Conservation (phyloP, 2,113 vertebrate species). For the Plestiodon gilberti region DNA sequence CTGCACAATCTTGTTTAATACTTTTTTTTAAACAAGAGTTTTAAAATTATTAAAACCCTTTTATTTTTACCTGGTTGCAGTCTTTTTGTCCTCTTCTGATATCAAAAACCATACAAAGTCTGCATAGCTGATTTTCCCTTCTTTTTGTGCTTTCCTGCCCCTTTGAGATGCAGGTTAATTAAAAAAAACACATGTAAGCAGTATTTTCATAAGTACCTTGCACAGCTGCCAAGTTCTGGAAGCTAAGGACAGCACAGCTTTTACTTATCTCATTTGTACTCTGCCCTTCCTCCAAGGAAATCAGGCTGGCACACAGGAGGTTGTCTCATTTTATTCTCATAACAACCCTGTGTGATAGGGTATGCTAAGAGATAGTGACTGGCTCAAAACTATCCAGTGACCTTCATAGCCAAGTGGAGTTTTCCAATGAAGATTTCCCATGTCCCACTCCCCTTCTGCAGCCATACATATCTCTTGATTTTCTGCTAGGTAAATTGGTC, state of each 20-base stretch:
- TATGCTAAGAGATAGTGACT: background rate
- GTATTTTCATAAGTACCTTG: slow-evolving; percentile 5
- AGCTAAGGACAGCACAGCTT: slow-evolving; percentile 18
- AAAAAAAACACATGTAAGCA: too few species aligned
- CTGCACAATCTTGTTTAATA: background rate
- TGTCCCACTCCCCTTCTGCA: background rate
- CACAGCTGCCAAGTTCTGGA: background rate
- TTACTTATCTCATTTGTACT: background rate
- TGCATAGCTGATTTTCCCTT: slow-evolving; percentile 87
- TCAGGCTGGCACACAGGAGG: background rate
- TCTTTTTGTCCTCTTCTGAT: slow-evolving; percentile 96
- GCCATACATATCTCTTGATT: background rate
- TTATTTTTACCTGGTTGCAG: slow-evolving; percentile 85
- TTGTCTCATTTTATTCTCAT: background rate
- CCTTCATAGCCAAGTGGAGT: background rate
- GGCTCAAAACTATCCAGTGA: background rate
- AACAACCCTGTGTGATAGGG: background rate
- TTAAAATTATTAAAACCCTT: background rate
- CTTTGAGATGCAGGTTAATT: slow-evolving; percentile 62
- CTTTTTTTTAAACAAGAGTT: too few species aligned
- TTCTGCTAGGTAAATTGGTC: background rate
- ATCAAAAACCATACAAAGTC: slow-evolving; percentile 98
- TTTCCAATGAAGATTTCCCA: background rate
- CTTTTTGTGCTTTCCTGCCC: slow-evolving; percentile 81
- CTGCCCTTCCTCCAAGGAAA: background rate